A percentile compares a stretch with the other conserved stretches of the same genome.
Conservation (phyloP, 2,888 invertebrate species). For the Chrysodeixis includens region DNA sequence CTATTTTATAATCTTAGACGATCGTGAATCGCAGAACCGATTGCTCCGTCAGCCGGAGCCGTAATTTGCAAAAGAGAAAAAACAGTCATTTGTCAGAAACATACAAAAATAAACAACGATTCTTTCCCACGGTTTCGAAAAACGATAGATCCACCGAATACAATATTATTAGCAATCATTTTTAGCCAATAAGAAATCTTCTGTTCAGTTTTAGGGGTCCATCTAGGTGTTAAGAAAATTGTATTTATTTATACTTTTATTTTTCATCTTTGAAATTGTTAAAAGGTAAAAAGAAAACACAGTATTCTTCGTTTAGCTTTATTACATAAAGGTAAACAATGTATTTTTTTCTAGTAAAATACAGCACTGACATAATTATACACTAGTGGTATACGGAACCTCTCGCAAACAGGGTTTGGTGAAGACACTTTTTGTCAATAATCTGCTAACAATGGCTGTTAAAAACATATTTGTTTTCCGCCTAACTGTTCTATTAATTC, state of each 20-base stretch:
- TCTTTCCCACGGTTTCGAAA: conserved; percentile 78
- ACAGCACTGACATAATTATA: too few relatives aligned
- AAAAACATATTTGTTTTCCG: conserved; percentile 34
- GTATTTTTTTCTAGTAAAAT: conserved; percentile 10
- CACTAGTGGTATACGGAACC: conserved; percentile 36
- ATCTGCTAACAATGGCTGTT: conserved; percentile 38
- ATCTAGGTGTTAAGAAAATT: conserved; percentile 23
- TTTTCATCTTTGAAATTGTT: conserved; percentile 2
- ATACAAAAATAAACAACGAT: conserved; percentile 67
- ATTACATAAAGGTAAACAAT: neutral
- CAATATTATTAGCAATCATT: conserved; percentile 59
- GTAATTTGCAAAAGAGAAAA: conserved; percentile 76
- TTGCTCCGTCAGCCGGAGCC: conserved; percentile 74
- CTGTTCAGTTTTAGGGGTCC: conserved; percentile 54
- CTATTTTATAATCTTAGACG: conserved; percentile 63
- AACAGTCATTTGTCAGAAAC: conserved; percentile 69
- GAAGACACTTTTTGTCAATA: conserved; percentile 23
- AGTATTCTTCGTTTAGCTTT: neutral
- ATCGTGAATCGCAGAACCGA: conserved; percentile 77
- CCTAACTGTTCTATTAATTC: conserved; percentile 41
- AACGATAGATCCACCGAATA: conserved; percentile 60
- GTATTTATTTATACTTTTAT: conserved; percentile 35
- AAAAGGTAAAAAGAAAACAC: neutral
- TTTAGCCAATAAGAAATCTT: conserved; percentile 59
- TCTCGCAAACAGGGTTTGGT: conserved; percentile 10